Evolutionary conservation across 2,113 vertebrate species (phyloP).

Genomic region (Ranitomeya variabilis): DNA sequence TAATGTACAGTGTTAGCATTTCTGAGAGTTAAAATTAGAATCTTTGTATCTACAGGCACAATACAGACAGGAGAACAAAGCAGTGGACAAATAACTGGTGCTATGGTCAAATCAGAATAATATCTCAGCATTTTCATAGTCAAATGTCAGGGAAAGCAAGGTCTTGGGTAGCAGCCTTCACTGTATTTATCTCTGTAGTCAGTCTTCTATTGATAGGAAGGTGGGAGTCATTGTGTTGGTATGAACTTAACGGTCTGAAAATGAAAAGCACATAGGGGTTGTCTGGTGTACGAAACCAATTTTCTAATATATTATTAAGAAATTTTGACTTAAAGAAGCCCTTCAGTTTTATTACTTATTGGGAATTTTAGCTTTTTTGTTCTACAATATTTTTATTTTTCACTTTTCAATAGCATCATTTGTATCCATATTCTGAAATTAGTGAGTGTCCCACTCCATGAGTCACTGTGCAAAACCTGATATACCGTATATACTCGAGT

Average conservation of each 20-base stretch:
- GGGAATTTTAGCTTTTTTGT: too few species aligned
- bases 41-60: slow-evolving; percentile 1
- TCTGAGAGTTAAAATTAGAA: slow-evolving; percentile 27
- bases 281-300: neutral
- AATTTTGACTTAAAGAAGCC: neutral
- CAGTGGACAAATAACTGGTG: too few species aligned
- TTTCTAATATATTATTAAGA: neutral
- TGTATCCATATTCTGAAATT: too few species aligned
- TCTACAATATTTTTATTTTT: too few species aligned
- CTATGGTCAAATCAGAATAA: neutral
- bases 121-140: neutral
- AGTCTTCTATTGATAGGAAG: neutral
- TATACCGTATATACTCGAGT: too few species aligned
- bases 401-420: too few species aligned
- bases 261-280: neutral
- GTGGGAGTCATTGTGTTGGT: neutral
- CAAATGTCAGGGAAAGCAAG: neutral
- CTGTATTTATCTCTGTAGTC: neutral
- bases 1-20: slow-evolving; percentile 37
- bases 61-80: neutral
- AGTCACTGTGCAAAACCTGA: too few species aligned
- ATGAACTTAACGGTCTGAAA: neutral
- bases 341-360: too few species aligned
- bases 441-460: too few species aligned
- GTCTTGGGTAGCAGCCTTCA: neutral